phyloP scores from a whole-genome alignment of 1,140 invertebrate species.

The Megalonaias nervosa region DNA sequence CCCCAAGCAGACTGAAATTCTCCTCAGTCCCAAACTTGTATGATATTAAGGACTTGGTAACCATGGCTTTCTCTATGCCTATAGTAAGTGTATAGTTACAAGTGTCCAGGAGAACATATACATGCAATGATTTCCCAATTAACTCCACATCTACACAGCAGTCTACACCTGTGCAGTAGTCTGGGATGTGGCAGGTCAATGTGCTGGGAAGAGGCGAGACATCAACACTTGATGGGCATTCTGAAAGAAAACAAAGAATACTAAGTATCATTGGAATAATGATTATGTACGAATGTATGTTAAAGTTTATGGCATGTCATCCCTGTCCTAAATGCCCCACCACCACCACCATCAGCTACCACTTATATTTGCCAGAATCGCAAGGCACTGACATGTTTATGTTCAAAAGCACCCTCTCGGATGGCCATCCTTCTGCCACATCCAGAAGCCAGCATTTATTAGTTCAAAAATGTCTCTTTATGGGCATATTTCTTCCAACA shows the following conservation, averaged over 20 bases:
- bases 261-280: no score
- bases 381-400: no score
- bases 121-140: conserved; percentile 26
- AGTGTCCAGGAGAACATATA: conserved; percentile 22
- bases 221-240: conserved; percentile 11
- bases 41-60: conserved; percentile 25
- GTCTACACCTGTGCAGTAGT: conserved; percentile 35
- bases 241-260: background rate
- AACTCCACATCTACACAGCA: conserved; percentile 31
- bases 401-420: no score
- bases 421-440: no score
- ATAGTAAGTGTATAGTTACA: conserved; percentile 29
- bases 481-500: no score
- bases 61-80: conserved; percentile 32
- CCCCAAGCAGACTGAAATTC: conserved; percentile 11
- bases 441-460: no score
- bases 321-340: no score
- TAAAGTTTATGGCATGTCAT: no score
- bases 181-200: conserved; percentile 24
- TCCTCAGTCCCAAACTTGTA: conserved; percentile 33
- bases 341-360: no score
- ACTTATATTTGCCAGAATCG: no score
- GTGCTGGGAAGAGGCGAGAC: conserved; percentile 9
- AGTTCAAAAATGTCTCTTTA: no score
- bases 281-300: no score